A percentile compares a stretch with the other conserved stretches of the same genome.
Evolutionary conservation across 2,888 invertebrate genomes (phyloP).

Genomic region (Rhyacophila evoluta): DNA sequence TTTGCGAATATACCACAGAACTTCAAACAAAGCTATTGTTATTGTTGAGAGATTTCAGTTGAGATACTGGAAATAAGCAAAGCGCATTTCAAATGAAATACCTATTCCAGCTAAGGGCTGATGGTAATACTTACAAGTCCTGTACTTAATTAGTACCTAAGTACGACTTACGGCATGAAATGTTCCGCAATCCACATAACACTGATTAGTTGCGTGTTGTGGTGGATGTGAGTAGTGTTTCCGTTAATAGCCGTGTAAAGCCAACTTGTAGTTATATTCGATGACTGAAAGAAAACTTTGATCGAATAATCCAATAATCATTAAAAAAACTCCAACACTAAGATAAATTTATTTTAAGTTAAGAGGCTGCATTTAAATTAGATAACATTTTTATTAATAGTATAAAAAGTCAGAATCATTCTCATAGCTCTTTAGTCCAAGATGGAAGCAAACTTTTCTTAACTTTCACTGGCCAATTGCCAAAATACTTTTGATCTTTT

Average conservation of each 20-base stretch:
- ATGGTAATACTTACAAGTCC: not conserved
- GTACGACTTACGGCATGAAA: not conserved
- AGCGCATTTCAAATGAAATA: not conserved
- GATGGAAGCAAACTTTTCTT: no score
- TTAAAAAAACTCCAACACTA: no score
- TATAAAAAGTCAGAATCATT: no score
- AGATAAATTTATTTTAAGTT: no score
- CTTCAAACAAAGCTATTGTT: not conserved
- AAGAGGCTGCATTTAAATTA: no score
- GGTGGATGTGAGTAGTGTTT: not conserved
- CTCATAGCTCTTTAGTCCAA: no score
- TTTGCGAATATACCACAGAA: no score
- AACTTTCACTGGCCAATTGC: no score
- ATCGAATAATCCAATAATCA: no score
- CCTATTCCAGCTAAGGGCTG: not conserved
- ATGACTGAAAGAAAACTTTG: not conserved
- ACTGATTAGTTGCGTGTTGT: slow-evolving; percentile 14
- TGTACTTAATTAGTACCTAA: not conserved
- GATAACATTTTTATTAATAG: no score
- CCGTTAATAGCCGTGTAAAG: not conserved
- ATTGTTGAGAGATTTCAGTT: not conserved
- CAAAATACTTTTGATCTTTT: no score
- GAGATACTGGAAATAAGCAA: not conserved
- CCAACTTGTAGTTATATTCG: not conserved
- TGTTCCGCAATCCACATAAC: not conserved